Conservation (phyloP, 2,888 invertebrate genomes). For the Campoplex capitator region DNA sequence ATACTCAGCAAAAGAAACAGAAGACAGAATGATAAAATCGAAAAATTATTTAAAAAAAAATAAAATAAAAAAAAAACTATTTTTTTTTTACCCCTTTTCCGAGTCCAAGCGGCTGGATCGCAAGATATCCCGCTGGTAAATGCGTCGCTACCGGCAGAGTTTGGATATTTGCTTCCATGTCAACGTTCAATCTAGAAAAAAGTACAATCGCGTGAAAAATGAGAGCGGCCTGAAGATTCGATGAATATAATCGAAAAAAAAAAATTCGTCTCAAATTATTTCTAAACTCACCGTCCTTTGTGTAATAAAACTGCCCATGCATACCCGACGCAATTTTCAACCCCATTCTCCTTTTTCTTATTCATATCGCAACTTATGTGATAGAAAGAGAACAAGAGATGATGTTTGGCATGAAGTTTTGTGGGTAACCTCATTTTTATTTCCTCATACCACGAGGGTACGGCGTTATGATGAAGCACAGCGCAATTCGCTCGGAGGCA, state of each 20-base stretch:
- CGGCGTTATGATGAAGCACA: slow-evolving; percentile 95
- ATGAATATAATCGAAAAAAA: not conserved
- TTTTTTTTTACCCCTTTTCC: slow-evolving; percentile 92
- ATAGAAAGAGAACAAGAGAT: slow-evolving; percentile 97
- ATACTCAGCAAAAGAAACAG: slow-evolving; percentile 77
- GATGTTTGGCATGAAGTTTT: slow-evolving; percentile 93
- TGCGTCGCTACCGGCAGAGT: slow-evolving; percentile 94
- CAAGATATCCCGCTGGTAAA: slow-evolving; percentile 95
- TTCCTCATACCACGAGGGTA: slow-evolving; percentile 97
- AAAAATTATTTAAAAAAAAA: not conserved
- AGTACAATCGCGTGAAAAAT: not conserved
- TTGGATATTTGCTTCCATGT: slow-evolving; percentile 87
- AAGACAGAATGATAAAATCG: not conserved
- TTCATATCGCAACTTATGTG: slow-evolving; percentile 97
- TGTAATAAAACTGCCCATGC: slow-evolving; percentile 96
- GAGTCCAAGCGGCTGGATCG: slow-evolving; percentile 94
- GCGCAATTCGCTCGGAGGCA: slow-evolving; percentile 90
- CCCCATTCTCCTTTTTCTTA: slow-evolving; percentile 90
- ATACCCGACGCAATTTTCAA: slow-evolving; percentile 95
- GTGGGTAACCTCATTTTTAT: slow-evolving; percentile 96
- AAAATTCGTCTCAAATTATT: not conserved
- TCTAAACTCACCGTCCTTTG: slow-evolving; percentile 88
- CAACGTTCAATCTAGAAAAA: slow-evolving; percentile 89
- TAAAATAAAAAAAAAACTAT: not conserved
- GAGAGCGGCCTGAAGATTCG: not conserved